phyloP scores from a whole-genome alignment of 2,888 invertebrate species.

The Lamellibrachia satsuma region DNA sequence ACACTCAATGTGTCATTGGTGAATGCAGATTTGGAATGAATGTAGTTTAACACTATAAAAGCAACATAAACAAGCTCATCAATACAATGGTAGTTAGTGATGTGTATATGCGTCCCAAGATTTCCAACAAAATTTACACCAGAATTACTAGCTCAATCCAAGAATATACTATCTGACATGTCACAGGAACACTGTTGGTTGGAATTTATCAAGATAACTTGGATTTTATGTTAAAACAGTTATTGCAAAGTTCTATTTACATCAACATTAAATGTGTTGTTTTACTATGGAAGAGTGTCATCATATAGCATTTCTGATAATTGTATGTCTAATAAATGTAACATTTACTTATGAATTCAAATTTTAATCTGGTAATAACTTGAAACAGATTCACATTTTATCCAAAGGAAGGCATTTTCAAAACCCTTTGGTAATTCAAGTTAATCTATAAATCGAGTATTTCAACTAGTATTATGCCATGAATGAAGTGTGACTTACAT shows the following conservation, averaged over 20 bases:
- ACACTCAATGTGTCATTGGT: not conserved
- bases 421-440: not conserved
- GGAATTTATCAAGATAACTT: not conserved
- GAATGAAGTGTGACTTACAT: conserved; percentile 59
- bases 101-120: no score
- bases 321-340: no score
- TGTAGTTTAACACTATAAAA: no score
- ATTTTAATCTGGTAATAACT: no score
- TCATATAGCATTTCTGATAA: not conserved
- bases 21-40: not conserved
- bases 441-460: not conserved
- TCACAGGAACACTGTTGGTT: no score
- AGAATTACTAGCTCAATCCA: no score
- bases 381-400: no score
- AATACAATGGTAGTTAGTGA: no score
- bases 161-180: no score
- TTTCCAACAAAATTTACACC: not conserved
- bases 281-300: not conserved
- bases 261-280: not conserved
- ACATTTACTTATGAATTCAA: no score
- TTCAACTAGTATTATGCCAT: not conserved
- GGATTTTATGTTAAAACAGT: not conserved
- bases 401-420: not conserved
- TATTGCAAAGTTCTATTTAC: not conserved
- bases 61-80: no score